These are phyloP conservation scores for Ephialtes manifestator DNA, from an alignment of 2,888 invertebrate genomes.

Conservation along the genomic window DNA sequence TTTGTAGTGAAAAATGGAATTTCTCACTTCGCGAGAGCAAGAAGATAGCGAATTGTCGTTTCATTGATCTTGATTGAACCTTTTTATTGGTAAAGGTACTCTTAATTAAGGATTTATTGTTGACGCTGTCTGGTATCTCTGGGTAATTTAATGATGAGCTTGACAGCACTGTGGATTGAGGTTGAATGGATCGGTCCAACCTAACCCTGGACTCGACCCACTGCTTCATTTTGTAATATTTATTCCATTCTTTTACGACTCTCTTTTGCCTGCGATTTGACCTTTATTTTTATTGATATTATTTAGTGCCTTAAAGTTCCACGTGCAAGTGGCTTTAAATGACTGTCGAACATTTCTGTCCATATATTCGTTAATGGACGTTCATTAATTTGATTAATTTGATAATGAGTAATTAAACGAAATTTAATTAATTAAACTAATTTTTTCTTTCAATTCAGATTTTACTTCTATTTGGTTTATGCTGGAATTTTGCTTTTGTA, in stretches of 20 bases:
- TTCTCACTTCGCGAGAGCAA: neutral
- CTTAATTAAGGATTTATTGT: neutral
- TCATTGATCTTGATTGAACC: neutral
- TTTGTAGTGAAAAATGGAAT: conserved; percentile 1
- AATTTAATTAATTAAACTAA: neutral
- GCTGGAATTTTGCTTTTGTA: too few relatives aligned
- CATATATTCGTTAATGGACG: neutral
- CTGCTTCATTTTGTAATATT: conserved; percentile 33
- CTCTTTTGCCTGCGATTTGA: conserved; percentile 6
- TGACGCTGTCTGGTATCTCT: conserved; percentile 28
- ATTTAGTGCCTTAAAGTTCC: neutral
- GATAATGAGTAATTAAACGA: neutral
- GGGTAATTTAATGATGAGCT: conserved; percentile 5
- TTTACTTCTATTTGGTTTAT: neutral
- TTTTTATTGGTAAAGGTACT: neutral
- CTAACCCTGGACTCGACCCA: conserved; percentile 59
- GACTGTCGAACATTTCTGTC: neutral
- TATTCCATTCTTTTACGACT: conserved; percentile 16
- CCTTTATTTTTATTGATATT: neutral
- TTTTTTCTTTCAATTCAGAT: neutral
- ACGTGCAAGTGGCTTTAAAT: neutral
- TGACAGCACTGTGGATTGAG: conserved; percentile 17
- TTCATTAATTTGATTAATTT: neutral
- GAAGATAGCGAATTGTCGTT: neutral
- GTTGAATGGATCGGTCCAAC: conserved; percentile 57